Evolutionary conservation across 2,888 invertebrate species (phyloP).

Genomic region (Icerya purchasi): DNA sequence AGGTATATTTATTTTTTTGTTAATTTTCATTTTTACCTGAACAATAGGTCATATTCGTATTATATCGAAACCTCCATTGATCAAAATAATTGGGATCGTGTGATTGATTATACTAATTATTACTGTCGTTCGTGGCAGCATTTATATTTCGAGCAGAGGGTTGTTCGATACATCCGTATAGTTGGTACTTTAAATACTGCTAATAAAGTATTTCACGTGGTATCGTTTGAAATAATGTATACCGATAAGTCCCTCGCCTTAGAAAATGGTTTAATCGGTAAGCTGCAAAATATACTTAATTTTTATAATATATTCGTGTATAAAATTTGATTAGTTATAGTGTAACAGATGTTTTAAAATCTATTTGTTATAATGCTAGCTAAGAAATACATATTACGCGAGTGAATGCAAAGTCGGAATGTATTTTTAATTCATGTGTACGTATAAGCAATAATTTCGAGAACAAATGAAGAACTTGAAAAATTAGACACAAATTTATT

Average conservation of each 20-base stretch:
- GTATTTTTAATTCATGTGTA: too few relatives aligned
- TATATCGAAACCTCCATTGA: constrained; percentile 87
- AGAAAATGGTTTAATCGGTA: constrained; percentile 37
- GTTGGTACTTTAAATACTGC: constrained; percentile 88
- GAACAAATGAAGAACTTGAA: too few relatives aligned
- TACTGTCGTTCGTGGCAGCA: constrained; percentile 93
- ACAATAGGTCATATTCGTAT: constrained; percentile 73
- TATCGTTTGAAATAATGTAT: constrained; percentile 75
- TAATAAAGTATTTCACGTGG: constrained; percentile 86
- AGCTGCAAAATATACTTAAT: constrained; percentile 8
- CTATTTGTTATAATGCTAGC: too few relatives aligned
- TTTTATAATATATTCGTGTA: too few relatives aligned
- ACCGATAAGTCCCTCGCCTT: constrained; percentile 53
- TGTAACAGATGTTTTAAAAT: too few relatives aligned
- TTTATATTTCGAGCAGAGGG: constrained; percentile 72
- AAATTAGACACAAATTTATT: too few relatives aligned
- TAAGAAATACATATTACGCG: too few relatives aligned
- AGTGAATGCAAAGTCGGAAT: too few relatives aligned
- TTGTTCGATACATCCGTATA: constrained; percentile 60
- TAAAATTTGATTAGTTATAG: too few relatives aligned
- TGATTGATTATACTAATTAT: constrained; percentile 78
- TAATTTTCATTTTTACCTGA: too few relatives aligned
- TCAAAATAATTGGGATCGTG: constrained; percentile 80
- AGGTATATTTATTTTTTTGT: too few relatives aligned
- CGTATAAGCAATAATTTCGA: too few relatives aligned